A percentile compares a stretch with the other conserved stretches of the same genome.
Conservation (phyloP, 2,113 vertebrate species). For the Cairina moschata region DNA sequence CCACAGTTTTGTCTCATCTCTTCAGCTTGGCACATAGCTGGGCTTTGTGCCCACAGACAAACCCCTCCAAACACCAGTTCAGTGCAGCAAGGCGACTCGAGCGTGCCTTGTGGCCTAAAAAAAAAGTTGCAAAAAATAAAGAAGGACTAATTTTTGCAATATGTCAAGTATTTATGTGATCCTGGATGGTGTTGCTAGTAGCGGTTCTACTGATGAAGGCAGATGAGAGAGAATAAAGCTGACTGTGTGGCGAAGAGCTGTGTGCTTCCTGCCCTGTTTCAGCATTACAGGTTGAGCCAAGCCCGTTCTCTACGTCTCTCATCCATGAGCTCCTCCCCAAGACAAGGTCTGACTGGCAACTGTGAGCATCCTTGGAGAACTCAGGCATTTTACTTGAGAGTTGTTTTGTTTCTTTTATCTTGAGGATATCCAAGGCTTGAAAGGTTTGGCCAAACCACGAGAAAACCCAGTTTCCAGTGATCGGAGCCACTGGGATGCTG, state of each 20-base stretch:
- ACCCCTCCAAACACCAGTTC: background rate
- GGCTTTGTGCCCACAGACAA: background rate
- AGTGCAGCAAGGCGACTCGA: fast-evolving
- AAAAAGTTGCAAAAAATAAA: background rate
- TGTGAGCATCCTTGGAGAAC: background rate
- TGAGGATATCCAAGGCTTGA: background rate
- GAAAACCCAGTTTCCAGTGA: background rate
- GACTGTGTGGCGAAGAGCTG: background rate
- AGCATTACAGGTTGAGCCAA: background rate
- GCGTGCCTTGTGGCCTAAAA: background rate
- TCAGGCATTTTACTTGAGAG: background rate
- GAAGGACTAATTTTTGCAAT: background rate
- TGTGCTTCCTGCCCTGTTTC: background rate
- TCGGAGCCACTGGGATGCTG: fast-evolving
- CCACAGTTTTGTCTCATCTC: background rate
- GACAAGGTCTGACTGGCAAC: background rate
- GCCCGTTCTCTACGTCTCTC: background rate
- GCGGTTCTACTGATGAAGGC: background rate
- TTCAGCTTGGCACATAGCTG: background rate
- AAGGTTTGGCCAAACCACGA: background rate
- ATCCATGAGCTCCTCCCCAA: fast-evolving
- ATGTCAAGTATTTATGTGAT: background rate
- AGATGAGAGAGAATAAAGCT: background rate
- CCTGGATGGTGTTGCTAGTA: background rate
- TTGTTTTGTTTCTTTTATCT: background rate